These are phyloP conservation scores for Rhagoletis pomonella DNA, from an alignment of 1,140 invertebrate genomes.

Conservation along the genomic window DNA sequence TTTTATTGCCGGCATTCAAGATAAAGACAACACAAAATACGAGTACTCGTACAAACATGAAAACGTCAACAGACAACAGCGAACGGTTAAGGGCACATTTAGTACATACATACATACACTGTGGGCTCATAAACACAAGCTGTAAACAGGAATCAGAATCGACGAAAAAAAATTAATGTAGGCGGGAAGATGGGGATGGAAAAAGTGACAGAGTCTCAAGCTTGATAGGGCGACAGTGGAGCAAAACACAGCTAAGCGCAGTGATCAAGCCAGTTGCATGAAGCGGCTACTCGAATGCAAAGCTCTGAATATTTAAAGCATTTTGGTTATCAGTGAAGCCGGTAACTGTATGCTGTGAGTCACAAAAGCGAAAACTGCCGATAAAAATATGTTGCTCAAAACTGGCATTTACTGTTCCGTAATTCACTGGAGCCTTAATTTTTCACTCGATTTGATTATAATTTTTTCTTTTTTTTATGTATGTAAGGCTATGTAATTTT, in stretches of 20 bases:
- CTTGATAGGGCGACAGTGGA: not conserved
- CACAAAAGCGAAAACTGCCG: not conserved
- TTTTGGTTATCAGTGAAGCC: not conserved
- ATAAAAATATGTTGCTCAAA: too few relatives aligned
- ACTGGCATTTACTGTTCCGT: too few relatives aligned
- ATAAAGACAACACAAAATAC: slow-evolving; percentile 46
- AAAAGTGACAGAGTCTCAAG: not conserved
- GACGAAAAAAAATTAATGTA: not conserved
- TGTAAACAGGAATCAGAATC: slow-evolving; percentile 30
- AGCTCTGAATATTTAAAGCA: not conserved
- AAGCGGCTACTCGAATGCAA: not conserved
- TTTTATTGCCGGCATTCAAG: slow-evolving; percentile 56
- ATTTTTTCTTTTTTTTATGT: too few relatives aligned
- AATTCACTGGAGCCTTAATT: too few relatives aligned
- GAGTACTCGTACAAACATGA: not conserved
- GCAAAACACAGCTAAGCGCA: not conserved
- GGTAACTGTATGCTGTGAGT: not conserved
- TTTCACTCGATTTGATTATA: too few relatives aligned
- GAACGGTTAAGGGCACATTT: not conserved
- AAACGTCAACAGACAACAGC: not conserved
- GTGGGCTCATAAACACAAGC: slow-evolving; percentile 17
- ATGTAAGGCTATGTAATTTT: too few relatives aligned
- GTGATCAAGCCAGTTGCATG: not conserved
- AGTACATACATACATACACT: not conserved
- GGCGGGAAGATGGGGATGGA: not conserved